Evolutionary conservation across 2,797 vertebrate species (phyloP), one percentile per base, ranked within the genome.

Genomic region (Phoebastria nigripes): DNA sequence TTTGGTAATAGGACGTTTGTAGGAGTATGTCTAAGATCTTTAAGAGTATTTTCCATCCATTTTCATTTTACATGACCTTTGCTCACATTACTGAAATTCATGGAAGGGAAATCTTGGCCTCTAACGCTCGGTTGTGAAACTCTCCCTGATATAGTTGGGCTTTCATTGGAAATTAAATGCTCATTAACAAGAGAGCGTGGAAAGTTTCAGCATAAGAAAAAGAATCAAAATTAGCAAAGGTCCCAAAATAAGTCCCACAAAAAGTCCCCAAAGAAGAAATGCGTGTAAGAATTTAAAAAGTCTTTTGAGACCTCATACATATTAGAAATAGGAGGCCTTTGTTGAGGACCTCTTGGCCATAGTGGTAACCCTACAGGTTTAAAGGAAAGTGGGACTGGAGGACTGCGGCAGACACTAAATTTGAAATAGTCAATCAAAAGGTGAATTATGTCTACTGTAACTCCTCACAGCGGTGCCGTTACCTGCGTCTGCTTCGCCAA

Each of bases 361-460:
- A 39, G 22, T 1, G 56, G 6, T 42, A 61, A 37, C 20, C 51
- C 42, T 39, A 6, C 29, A 21, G 35, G 44, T 81, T 83, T 73
- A 93, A 69, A 94, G 94, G 31, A 28, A 66, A 47, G 28, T 44
- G 59, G 14, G 84, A 58, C 89, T 66, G 39, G 51, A 94, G 71
- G 39, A 28, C 70, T 41, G 54, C 12, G 21, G 54, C 14, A 16
- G 56, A 59, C 6, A 4, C 55, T 47, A 6, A 42, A 29, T n/a
- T 59, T 86, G 90, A 66, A 41, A 10, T 51, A 49, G 24, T 59
- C 41, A n/a, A 20, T 42, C 29, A 51, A 65, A 47, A 51, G 56
- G 15, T 47, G 46, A 84, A 12, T 31, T 22, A 9, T 35, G n/a
- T 26, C 33, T 11, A 3, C 39, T 5, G 39, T 35, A 31, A 31